Conservation (phyloP, 2,888 invertebrate genomes). For the Galerucella nymphaeae region DNA sequence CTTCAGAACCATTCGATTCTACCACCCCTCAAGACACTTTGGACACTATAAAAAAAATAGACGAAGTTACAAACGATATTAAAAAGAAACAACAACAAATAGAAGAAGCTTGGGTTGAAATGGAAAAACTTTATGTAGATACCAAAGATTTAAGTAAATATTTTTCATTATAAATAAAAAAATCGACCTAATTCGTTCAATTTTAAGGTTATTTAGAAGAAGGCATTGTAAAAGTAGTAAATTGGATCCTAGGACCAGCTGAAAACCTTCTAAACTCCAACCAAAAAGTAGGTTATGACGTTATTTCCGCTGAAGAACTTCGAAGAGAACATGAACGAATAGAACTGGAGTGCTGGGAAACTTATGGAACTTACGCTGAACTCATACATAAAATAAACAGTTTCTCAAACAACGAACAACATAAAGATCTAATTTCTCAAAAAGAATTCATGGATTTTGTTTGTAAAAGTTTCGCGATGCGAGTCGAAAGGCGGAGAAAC, state of each 20-base stretch:
- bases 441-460: slow-evolving; percentile 86
- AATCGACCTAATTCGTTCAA: not conserved
- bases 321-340: slow-evolving; percentile 79
- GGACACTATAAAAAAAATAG: slow-evolving; percentile 71
- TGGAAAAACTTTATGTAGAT: slow-evolving; percentile 70
- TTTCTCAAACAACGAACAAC: slow-evolving; percentile 67
- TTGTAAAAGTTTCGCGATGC: slow-evolving; percentile 79
- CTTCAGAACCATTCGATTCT: slow-evolving; percentile 61
- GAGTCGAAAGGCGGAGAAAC: slow-evolving; percentile 77
- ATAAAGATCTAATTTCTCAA: slow-evolving; percentile 76
- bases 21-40: slow-evolving; percentile 71
- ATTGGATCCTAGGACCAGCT: slow-evolving; percentile 82
- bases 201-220: slow-evolving; percentile 67
- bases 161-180: not conserved
- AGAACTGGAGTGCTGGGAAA: slow-evolving; percentile 81
- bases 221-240: slow-evolving; percentile 77
- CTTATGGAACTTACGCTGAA: slow-evolving; percentile 83
- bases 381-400: slow-evolving; percentile 77
- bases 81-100: slow-evolving; percentile 71
- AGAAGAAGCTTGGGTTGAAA: slow-evolving; percentile 71
- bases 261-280: slow-evolving; percentile 79
- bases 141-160: slow-evolving; percentile 68
- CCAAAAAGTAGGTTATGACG: slow-evolving; percentile 78
- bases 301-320: slow-evolving; percentile 77
- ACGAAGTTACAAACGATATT: slow-evolving; percentile 69